These are phyloP conservation scores for Theretra japonica DNA, from an alignment of 2,888 invertebrate genomes.

Conservation along the genomic window DNA sequence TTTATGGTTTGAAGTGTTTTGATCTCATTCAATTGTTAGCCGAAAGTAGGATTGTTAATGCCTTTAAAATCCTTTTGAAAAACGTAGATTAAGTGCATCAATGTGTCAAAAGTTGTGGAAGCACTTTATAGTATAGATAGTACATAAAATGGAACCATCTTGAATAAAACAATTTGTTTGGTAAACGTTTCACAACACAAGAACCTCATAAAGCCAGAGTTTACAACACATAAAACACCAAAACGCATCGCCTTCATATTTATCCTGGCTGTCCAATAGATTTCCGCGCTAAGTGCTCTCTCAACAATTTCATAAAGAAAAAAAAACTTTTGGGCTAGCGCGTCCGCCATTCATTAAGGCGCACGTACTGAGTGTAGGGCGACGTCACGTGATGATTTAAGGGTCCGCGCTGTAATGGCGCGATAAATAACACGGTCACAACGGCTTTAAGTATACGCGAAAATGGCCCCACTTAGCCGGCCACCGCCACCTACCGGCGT, in stretches of 20 bases:
- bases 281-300: conserved; percentile 78
- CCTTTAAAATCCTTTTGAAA: no score
- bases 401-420: conserved; percentile 80
- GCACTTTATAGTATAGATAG: no score
- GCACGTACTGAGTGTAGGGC: conserved; percentile 69
- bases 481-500: conserved; percentile 70
- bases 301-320: conserved; percentile 77
- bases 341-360: conserved; percentile 79
- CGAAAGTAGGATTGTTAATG: no score
- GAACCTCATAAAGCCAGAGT: background rate
- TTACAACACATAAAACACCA: conserved; percentile 22
- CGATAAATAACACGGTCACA: conserved; percentile 83
- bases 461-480: conserved; percentile 74
- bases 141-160: no score
- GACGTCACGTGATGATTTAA: conserved; percentile 84
- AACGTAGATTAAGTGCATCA: no score
- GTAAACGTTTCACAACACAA: background rate
- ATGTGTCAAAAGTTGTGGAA: no score
- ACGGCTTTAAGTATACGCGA: conserved; percentile 65
- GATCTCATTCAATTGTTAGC: no score
- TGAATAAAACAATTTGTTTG: no score
- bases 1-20: no score
- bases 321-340: conserved; percentile 71
- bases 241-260: conserved; percentile 43
- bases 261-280: conserved; percentile 71